These are phyloP conservation scores for Sebastiscus tertius DNA, from an alignment of 2,797 vertebrate species.

Conservation along the genomic window DNA sequence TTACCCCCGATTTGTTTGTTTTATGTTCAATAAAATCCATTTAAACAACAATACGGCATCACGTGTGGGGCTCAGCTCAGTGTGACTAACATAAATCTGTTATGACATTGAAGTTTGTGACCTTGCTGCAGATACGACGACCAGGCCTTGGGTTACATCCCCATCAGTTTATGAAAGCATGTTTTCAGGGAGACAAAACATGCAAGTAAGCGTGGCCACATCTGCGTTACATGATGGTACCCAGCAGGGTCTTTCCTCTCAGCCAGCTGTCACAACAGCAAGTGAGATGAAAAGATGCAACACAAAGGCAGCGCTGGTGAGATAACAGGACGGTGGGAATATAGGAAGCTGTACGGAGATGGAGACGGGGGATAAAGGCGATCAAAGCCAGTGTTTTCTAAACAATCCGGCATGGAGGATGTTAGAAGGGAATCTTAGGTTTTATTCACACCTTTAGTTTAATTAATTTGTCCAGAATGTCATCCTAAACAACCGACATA, in stretches of 20 bases:
- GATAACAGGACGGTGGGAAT: not conserved
- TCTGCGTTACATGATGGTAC: slow-evolving; percentile 53
- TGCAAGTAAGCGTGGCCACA: slow-evolving; percentile 32
- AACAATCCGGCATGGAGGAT: not conserved
- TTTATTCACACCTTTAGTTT: not conserved
- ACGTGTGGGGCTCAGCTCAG: not conserved
- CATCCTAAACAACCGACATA: not conserved
- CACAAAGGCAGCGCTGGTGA: slow-evolving; percentile 4
- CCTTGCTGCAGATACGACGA: slow-evolving; percentile 15
- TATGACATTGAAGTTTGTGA: slow-evolving; percentile 21
- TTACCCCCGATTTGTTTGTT: slow-evolving; percentile 9
- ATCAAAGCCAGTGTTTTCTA: not conserved
- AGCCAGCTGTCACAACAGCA: slow-evolving; percentile 77
- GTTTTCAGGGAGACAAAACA: slow-evolving; percentile 32
- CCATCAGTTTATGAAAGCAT: slow-evolving; percentile 19
- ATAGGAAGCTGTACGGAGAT: slow-evolving; percentile 16
- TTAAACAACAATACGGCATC: not conserved
- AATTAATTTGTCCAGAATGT: not conserved
- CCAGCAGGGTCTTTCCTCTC: slow-evolving; percentile 48
- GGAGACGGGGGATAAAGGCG: not conserved
- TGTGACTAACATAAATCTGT: slow-evolving; percentile 11
- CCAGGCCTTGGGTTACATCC: not conserved
- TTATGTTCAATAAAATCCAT: slow-evolving; percentile 38
- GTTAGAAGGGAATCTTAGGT: not conserved
- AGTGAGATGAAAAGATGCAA: slow-evolving; percentile 38